Base-by-base conservation (phyloP, 2,888 invertebrate species). In the Periphyllus acericola region DNA sequence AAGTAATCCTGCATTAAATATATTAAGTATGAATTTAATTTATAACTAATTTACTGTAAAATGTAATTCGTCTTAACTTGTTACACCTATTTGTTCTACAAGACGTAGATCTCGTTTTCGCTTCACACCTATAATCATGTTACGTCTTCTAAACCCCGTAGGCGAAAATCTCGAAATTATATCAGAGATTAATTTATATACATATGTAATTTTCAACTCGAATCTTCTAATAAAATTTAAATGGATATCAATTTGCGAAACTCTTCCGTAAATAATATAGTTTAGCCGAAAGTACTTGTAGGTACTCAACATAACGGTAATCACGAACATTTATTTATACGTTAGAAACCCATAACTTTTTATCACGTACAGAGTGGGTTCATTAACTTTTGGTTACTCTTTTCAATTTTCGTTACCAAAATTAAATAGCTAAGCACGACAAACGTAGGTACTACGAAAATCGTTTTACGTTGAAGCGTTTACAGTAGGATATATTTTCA, bases 241-340 rank as follows among this genome's bases (percentile, higher is more conserved):
- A 83, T 36, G 21, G 0, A 72, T 11, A 72, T 34, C 34, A 52
- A 34, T 72, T 52, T 52, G 25, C 36, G n/a, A 83, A 40, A 60
- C 4, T 83, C 29, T 74, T 83, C 55, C 34, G 72, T 74, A 74
- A 83, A 83, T 21, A 83, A 55, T 60, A 60, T 66, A 55, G 25
- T 72, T 34, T 83, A n/a, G 4, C 1, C n/a, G 5, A 32, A 29
- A 11, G 4, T 17, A 11, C 1, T 32, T 71, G 17, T 17, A 29
- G 71, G 11, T 17, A 71, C 29, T 3, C 32, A 32, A 32, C 8
- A 29, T 71, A 71, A 71, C 17, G 14, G 32, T 71, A 17, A 29
- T 71, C 32, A 71, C 68, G 29, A 68, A 21, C 68, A 29, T 68
- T n/a, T 68, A 68, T 60, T 60, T 60, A 11, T 68, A 68, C 21